A percentile compares a stretch with the other conserved stretches of the same genome.
phyloP scores from a whole-genome alignment of 2,113 vertebrate genomes.

The Malaclemys terrapin region DNA sequence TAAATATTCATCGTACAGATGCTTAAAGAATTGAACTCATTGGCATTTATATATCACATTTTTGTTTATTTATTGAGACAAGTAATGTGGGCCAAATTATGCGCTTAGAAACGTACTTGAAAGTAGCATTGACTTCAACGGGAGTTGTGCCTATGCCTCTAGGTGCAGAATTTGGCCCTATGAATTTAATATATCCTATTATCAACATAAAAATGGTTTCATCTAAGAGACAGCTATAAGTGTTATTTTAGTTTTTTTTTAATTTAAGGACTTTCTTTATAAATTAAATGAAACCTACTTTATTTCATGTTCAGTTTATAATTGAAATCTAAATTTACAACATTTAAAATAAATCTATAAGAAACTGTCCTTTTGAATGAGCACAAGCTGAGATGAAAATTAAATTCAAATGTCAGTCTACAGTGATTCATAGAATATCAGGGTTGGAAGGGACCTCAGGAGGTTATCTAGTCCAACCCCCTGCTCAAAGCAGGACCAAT shows the following conservation, averaged over 20 bases:
- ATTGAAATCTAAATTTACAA: conserved; percentile 48
- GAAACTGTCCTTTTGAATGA: conserved; percentile 1
- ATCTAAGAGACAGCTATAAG: not conserved
- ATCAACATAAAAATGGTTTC: not conserved
- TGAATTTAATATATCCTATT: not conserved
- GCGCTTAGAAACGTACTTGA: not conserved
- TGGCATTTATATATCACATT: not conserved
- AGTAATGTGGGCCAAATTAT: not conserved
- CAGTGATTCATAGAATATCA: conserved; percentile 29
- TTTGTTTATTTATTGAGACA: not conserved
- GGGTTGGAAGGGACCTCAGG: too few species aligned
- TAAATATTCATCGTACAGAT: not conserved
- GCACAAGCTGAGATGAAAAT: conserved; percentile 55
- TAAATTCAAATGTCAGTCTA: conserved; percentile 75
- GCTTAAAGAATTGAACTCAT: rapidly evolving
- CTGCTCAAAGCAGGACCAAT: too few species aligned
- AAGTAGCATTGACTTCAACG: not conserved
- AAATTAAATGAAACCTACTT: not conserved
- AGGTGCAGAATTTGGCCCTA: not conserved
- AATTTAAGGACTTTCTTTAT: not conserved
- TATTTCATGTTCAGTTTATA: conserved; percentile 25
- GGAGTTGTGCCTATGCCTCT: not conserved
- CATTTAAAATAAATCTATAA: not conserved
- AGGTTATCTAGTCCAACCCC: too few species aligned
- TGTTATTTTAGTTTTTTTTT: not conserved